Conservation (phyloP, 2,113 vertebrate genomes). For the Ceyx melanurus region DNA sequence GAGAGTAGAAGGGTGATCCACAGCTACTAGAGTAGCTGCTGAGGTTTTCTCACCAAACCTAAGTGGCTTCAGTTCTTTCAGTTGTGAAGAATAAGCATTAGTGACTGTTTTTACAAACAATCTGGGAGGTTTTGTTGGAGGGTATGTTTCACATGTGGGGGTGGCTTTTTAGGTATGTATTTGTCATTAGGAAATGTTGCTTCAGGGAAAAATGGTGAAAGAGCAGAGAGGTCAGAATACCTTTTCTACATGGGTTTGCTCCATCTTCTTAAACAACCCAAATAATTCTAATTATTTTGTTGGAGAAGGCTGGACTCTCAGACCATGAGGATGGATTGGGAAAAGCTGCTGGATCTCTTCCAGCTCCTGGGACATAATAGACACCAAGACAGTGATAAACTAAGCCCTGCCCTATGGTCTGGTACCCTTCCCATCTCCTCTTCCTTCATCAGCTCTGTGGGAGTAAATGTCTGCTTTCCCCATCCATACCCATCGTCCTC, state of each 20-base stretch:
- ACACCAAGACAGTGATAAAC: not conserved
- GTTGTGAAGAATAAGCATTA: not conserved
- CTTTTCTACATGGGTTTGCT: not conserved
- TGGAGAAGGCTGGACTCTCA: not conserved
- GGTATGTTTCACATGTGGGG: not conserved
- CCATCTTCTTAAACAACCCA: not conserved
- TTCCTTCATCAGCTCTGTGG: not conserved
- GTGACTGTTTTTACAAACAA: not conserved
- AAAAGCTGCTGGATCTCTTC: not conserved
- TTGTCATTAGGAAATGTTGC: not conserved
- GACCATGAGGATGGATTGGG: not conserved
- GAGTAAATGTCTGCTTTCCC: not conserved
- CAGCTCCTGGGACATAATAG: not conserved
- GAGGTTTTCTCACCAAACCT: not conserved
- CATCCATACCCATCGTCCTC: not conserved
- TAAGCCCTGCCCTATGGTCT: rapidly evolving
- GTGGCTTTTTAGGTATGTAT: not conserved
- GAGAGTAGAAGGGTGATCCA: not conserved
- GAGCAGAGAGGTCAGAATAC: not conserved
- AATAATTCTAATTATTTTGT: not conserved
- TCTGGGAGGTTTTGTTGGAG: not conserved
- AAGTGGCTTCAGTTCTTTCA: not conserved
- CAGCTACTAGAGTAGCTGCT: not conserved
- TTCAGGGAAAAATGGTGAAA: not conserved
- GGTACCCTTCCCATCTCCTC: not conserved